Conservation (phyloP, 2,113 vertebrate genomes). For the Equus quagga region DNA sequence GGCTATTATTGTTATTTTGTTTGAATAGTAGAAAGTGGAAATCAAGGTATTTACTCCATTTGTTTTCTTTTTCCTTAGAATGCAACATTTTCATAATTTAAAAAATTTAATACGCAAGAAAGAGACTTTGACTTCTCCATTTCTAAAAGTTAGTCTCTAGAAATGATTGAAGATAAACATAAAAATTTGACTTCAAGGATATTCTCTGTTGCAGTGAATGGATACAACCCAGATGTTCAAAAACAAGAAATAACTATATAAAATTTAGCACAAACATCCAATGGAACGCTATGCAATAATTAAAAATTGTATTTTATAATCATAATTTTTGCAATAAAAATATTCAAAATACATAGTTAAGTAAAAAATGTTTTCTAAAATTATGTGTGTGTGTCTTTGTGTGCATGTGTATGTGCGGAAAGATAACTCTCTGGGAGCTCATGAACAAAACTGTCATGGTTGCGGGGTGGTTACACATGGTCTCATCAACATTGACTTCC, state of each 20-base stretch:
- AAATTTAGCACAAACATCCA: background rate
- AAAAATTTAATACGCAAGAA: background rate
- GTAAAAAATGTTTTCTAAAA: too few species aligned
- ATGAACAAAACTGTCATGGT: background rate
- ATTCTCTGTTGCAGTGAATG: background rate
- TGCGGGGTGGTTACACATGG: rapidly evolving
- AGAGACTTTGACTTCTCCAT: background rate
- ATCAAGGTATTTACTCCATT: background rate
- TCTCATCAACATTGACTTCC: background rate
- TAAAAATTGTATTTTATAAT: too few species aligned
- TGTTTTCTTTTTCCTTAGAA: background rate
- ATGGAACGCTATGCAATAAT: background rate
- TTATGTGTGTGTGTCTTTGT: background rate
- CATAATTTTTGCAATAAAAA: too few species aligned
- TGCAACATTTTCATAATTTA: background rate
- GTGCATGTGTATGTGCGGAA: background rate
- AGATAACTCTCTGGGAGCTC: background rate
- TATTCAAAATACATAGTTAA: too few species aligned
- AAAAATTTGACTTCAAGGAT: background rate
- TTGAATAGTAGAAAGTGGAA: background rate
- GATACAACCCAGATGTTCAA: background rate
- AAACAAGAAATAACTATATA: background rate
- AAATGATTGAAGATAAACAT: background rate
- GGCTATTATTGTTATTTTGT: background rate
- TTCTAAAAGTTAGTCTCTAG: background rate